phyloP scores from a whole-genome alignment of 1,140 invertebrate genomes.

The Bombus superbus region DNA sequence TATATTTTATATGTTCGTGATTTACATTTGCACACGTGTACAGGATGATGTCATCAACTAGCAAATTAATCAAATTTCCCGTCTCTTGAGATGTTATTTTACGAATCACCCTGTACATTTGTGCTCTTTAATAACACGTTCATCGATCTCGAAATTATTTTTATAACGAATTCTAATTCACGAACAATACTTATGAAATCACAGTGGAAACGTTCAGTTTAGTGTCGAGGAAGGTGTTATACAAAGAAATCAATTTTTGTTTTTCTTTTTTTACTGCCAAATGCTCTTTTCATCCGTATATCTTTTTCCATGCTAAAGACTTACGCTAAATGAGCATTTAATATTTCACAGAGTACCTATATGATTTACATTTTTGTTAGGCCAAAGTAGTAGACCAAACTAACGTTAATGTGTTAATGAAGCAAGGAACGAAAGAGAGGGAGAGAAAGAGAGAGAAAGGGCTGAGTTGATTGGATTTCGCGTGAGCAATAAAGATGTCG shows the following conservation, averaged over 20 bases:
- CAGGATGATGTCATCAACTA: neutral
- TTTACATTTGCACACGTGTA: neutral
- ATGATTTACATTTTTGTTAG: slow-evolving; percentile 53
- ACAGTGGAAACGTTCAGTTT: neutral
- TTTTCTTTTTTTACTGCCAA: slow-evolving; percentile 48
- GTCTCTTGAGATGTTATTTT: neutral
- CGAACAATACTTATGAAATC: neutral
- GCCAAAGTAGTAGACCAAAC: slow-evolving; percentile 67
- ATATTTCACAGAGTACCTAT: slow-evolving; percentile 53
- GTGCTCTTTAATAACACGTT: neutral
- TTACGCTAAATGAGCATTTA: slow-evolving; percentile 54
- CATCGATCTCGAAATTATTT: neutral
- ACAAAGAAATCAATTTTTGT: neutral
- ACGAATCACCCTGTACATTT: neutral
- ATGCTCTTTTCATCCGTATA: slow-evolving; percentile 16
- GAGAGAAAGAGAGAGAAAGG: neutral
- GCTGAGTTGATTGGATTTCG: neutral
- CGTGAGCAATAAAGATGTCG: neutral
- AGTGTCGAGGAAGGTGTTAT: neutral
- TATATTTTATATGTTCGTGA: slow-evolving; percentile 24
- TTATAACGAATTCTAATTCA: neutral
- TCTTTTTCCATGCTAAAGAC: slow-evolving; percentile 19
- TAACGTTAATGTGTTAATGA: slow-evolving; percentile 47
- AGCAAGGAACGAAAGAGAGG: neutral
- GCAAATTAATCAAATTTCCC: neutral